A percentile compares a stretch with the other conserved stretches of the same genome.
Evolutionary conservation across 2,888 invertebrate species (phyloP).

Genomic region (Chironomus riparius): DNA sequence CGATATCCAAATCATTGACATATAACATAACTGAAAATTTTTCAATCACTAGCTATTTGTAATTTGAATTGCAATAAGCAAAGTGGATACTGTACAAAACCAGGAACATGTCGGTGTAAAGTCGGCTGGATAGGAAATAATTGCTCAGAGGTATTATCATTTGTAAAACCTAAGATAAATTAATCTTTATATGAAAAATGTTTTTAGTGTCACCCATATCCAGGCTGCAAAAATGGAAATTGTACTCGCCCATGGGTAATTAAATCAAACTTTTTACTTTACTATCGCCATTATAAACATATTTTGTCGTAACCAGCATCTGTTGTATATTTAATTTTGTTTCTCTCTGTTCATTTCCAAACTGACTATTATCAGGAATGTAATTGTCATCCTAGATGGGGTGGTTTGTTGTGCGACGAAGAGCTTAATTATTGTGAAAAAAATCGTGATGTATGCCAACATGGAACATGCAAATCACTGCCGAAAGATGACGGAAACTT

Average conservation of each 20-base stretch:
- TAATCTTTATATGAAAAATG: background rate
- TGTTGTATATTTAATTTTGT: background rate
- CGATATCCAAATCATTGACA: slow-evolving; percentile 35
- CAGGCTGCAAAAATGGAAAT: slow-evolving; percentile 77
- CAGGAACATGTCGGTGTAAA: slow-evolving; percentile 53
- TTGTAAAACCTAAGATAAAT: background rate
- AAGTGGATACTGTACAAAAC: slow-evolving; percentile 70
- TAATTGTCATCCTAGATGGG: slow-evolving; percentile 77
- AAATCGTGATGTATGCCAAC: slow-evolving; percentile 63
- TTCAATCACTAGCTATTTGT: slow-evolving; percentile 60
- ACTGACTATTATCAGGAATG: slow-evolving; percentile 61
- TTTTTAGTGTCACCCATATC: slow-evolving; percentile 63
- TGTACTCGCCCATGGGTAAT: slow-evolving; percentile 68
- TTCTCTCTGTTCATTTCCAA: slow-evolving; percentile 43
- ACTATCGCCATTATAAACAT: background rate
- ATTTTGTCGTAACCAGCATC: slow-evolving; percentile 12
- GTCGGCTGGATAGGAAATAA: slow-evolving; percentile 80
- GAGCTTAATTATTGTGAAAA: slow-evolving; percentile 78
- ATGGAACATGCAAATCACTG: slow-evolving; percentile 70
- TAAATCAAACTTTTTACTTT: slow-evolving; percentile 1
- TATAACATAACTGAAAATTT: too few relatives aligned
- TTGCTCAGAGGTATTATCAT: slow-evolving; percentile 46
- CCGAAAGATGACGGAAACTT: slow-evolving; percentile 67
- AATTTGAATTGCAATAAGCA: slow-evolving; percentile 71
- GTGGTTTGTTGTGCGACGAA: slow-evolving; percentile 86